Evolutionary conservation across 2,888 invertebrate species (phyloP).

Genomic region (Lysandra bellargus): DNA sequence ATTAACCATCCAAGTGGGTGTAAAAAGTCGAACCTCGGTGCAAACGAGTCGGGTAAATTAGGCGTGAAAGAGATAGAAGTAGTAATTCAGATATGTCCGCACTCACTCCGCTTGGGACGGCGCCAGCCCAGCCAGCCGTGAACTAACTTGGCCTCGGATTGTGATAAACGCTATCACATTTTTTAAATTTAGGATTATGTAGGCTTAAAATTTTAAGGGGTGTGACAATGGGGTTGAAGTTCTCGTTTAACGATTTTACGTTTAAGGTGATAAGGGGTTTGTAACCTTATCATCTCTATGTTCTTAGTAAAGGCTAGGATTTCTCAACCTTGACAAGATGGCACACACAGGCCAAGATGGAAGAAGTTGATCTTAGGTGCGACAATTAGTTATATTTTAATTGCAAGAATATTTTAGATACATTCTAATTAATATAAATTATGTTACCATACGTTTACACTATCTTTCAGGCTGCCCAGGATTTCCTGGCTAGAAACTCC

Average conservation of each 20-base stretch:
- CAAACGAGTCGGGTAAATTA: conserved; percentile 18
- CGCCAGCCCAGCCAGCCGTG: conserved; percentile 1
- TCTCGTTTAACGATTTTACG: too few species aligned
- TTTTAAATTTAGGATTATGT: background rate
- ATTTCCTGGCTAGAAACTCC: background rate
- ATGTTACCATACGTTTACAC: background rate
- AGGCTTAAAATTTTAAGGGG: too few species aligned
- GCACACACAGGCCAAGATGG: too few species aligned
- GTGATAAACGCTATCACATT: background rate
- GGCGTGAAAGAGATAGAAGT: conserved; percentile 18
- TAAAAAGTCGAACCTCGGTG: conserved; percentile 8
- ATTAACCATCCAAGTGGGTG: conserved; percentile 11
- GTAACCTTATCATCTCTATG: too few species aligned
- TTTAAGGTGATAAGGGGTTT: too few species aligned
- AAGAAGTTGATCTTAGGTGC: background rate
- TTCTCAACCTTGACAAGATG: too few species aligned
- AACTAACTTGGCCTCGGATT: background rate
- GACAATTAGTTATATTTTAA: background rate
- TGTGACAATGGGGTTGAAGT: too few species aligned
- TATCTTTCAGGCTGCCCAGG: background rate
- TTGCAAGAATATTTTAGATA: background rate
- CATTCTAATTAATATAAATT: background rate
- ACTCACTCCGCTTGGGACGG: background rate
- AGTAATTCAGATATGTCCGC: conserved; percentile 11
- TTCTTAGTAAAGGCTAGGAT: too few species aligned